These are phyloP conservation scores for Cheilinus undulatus DNA, from an alignment of 2,113 vertebrate species.

Conservation along the genomic window DNA sequence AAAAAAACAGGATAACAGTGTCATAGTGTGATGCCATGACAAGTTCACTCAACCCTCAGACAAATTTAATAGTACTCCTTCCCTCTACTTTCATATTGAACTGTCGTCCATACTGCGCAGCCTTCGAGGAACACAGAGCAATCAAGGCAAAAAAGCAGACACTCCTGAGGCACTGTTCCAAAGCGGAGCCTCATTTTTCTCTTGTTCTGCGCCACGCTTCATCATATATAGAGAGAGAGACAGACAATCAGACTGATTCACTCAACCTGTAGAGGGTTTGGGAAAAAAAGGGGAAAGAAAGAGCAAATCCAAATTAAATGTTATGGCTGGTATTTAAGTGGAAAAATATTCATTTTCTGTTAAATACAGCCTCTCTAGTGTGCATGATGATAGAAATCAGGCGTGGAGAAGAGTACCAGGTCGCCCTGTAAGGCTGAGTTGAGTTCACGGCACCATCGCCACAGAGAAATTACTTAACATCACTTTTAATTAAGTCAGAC, in stretches of 20 bases:
- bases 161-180: constrained; percentile 54
- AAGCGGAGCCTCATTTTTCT: constrained; percentile 54
- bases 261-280: constrained; percentile 36
- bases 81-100: constrained; percentile 50
- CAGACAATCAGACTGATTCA: constrained; percentile 59
- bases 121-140: constrained; percentile 58
- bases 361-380: constrained; percentile 48
- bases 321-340: constrained; percentile 17
- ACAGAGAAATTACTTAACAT: constrained; percentile 78
- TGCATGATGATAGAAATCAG: constrained; percentile 64
- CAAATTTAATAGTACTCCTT: constrained; percentile 54
- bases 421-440: constrained; percentile 47
- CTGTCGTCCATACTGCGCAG: constrained; percentile 51
- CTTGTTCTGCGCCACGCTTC: constrained; percentile 50
- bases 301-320: constrained; percentile 39
- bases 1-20: constrained; percentile 36
- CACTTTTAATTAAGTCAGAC: constrained; percentile 80
- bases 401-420: constrained; percentile 49
- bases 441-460: constrained; percentile 58
- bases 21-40: constrained; percentile 38
- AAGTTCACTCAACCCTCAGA: constrained; percentile 64
- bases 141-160: constrained; percentile 52
- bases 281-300: constrained; percentile 26
- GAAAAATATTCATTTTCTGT: constrained; percentile 29
- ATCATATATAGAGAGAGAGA: constrained; percentile 61